phyloP scores from a whole-genome alignment of 2,888 invertebrate genomes.

The Sipha maydis region DNA sequence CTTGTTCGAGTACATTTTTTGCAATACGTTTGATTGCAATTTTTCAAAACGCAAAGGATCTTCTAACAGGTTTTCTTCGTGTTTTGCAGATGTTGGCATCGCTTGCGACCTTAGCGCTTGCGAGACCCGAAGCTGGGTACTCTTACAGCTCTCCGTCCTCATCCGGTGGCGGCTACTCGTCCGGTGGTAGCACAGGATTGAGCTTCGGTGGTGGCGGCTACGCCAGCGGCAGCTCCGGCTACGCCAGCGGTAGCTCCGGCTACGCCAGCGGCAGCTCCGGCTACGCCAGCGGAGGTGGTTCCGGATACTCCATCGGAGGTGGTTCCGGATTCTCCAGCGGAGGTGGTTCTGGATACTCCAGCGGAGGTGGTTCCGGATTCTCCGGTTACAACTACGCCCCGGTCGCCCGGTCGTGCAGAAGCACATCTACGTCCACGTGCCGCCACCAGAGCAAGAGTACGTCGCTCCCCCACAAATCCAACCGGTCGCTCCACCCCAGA shows the following conservation, averaged over 20 bases:
- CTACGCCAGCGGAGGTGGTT: conserved; percentile 60
- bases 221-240: conserved; percentile 61
- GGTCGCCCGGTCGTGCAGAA: conserved; percentile 77
- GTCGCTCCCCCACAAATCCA: conserved; percentile 72
- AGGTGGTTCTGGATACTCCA: background rate
- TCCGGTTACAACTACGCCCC: conserved; percentile 68
- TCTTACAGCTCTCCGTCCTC: conserved; percentile 65
- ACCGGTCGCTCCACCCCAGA: conserved; percentile 79
- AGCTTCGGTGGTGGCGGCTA: conserved; percentile 63
- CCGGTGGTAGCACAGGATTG: conserved; percentile 63
- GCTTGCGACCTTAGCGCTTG: conserved; percentile 65
- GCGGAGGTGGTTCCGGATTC: conserved; percentile 32
- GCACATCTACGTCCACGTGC: conserved; percentile 90
- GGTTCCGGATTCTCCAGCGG: conserved; percentile 63
- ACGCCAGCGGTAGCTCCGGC: conserved; percentile 63
- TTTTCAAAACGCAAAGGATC: too few species aligned
- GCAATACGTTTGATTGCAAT: too few species aligned
- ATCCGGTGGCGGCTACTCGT: conserved; percentile 64
- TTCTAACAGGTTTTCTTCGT: background rate
- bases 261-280: conserved; percentile 63
- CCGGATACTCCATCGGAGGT: conserved; percentile 65
- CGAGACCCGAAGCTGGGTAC: conserved; percentile 66
- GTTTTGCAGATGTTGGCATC: conserved; percentile 65
- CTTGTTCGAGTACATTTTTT: too few species aligned
- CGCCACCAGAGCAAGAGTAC: conserved; percentile 84